phyloP scores from a whole-genome alignment of 1,140 invertebrate species.

The Drosophila rufa region DNA sequence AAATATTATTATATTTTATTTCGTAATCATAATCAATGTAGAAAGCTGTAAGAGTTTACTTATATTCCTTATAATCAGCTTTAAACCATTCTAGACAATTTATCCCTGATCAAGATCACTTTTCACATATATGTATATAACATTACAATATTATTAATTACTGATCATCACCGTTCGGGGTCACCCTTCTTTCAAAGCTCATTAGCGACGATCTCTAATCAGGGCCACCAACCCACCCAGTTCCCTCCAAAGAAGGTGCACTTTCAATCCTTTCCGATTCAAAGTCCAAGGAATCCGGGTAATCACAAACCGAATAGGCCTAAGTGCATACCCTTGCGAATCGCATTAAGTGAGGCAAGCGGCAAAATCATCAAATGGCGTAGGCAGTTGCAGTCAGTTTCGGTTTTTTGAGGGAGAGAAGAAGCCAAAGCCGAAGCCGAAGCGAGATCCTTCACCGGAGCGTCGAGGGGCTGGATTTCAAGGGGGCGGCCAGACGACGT shows the following conservation, averaged over 20 bases:
- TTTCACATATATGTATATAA: neutral
- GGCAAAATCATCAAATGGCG: constrained; percentile 52
- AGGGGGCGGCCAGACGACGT: constrained; percentile 58
- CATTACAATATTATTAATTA: too few relatives aligned
- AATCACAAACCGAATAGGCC: constrained; percentile 30
- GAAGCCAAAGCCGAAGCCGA: constrained; percentile 2
- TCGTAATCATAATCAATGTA: too few relatives aligned
- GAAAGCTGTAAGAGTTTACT: too few relatives aligned
- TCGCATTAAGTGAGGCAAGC: constrained; percentile 39
- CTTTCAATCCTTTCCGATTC: neutral
- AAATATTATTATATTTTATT: too few relatives aligned
- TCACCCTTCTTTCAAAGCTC: neutral
- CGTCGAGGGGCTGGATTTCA: constrained; percentile 11
- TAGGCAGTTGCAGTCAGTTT: constrained; percentile 55
- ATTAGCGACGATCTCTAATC: too few relatives aligned
- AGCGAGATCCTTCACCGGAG: constrained; percentile 3
- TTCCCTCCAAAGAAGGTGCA: too few relatives aligned
- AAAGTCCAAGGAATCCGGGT: constrained; percentile 2
- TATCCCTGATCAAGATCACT: neutral
- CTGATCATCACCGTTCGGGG: neutral
- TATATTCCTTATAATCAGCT: too few relatives aligned
- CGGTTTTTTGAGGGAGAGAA: constrained; percentile 6
- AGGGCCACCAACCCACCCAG: neutral
- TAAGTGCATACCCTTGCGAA: constrained; percentile 36
- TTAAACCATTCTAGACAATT: neutral